These are phyloP conservation scores for Caenorhabditis inopinata DNA, from an alignment of 1,140 invertebrate genomes.

Conservation along the genomic window DNA sequence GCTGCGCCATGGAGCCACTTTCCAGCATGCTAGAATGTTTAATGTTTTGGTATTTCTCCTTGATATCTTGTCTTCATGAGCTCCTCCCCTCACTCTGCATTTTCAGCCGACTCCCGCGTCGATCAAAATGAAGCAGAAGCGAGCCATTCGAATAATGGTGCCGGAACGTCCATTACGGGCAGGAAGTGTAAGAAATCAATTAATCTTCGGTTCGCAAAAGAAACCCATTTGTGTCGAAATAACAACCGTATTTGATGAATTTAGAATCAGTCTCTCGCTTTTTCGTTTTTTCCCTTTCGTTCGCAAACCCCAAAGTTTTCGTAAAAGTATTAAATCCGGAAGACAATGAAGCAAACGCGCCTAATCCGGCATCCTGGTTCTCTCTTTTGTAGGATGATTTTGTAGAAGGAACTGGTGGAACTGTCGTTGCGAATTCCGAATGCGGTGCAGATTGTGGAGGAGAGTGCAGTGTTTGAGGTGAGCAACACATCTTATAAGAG, in stretches of 20 bases:
- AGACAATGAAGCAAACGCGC: neutral
- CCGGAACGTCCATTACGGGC: constrained; percentile 26
- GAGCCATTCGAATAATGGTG: constrained; percentile 31
- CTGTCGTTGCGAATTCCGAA: constrained; percentile 23
- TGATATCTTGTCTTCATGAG: no score
- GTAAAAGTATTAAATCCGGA: neutral
- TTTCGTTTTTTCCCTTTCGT: neutral
- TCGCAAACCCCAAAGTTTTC: neutral
- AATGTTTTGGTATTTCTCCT: no score
- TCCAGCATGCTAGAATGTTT: no score
- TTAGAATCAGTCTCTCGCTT: neutral
- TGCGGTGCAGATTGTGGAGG: constrained; percentile 23
- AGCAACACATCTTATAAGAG: no score
- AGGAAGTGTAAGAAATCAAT: constrained; percentile 24
- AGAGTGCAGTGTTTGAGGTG: constrained; percentile 32
- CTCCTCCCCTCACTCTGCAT: neutral
- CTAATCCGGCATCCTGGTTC: constrained; percentile 11
- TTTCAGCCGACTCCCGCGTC: neutral
- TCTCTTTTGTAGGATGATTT: neutral
- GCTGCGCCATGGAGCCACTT: no score
- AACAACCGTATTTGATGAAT: no score
- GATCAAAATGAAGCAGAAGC: constrained; percentile 29
- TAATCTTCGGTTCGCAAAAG: no score
- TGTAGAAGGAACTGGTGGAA: constrained; percentile 31
- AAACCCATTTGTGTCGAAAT: no score